A percentile compares a stretch with the other conserved stretches of the same genome.
Conservation (phyloP, 1,140 invertebrate genomes). For the Drosophila yakuba region DNA sequence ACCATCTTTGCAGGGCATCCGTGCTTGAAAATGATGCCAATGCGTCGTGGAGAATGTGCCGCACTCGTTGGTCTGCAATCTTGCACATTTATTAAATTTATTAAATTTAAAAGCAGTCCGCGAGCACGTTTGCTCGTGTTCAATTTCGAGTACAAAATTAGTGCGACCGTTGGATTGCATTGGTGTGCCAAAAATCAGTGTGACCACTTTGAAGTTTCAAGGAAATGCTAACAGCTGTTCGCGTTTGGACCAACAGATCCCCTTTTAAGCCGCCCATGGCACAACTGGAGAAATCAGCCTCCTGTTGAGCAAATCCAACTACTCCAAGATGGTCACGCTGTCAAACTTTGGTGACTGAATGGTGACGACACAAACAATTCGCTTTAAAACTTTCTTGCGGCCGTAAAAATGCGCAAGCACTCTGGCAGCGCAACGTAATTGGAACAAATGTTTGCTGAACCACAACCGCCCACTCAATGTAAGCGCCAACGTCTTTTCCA, state of each 20-base stretch:
- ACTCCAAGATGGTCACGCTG: slow-evolving; percentile 6
- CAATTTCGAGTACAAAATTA: slow-evolving; percentile 18
- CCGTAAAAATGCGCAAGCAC: slow-evolving; percentile 54
- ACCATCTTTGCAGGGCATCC: slow-evolving; percentile 69
- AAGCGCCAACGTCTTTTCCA: slow-evolving; percentile 32
- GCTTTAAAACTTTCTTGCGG: slow-evolving; percentile 42
- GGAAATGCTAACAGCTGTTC: neutral
- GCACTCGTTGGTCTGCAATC: slow-evolving; percentile 33
- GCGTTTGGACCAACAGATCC: neutral
- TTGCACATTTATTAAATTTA: slow-evolving; percentile 41
- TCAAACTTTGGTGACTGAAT: slow-evolving; percentile 67
- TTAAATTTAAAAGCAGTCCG: slow-evolving; percentile 41
- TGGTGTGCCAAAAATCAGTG: neutral
- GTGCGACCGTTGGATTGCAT: neutral
- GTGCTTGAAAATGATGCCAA: slow-evolving; percentile 46
- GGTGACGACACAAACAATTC: slow-evolving; percentile 72
- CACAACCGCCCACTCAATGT: slow-evolving; percentile 49
- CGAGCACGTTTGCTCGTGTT: slow-evolving; percentile 53
- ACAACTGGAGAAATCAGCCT: too few relatives aligned
- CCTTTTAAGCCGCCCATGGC: neutral
- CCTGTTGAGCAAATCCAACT: too few relatives aligned
- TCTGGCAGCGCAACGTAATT: slow-evolving; percentile 32
- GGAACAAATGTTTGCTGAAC: slow-evolving; percentile 45
- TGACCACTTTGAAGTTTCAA: neutral
- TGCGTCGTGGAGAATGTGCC: slow-evolving; percentile 52